Conservation (phyloP, 2,113 vertebrate genomes). For the Phoxinus phoxinus region DNA sequence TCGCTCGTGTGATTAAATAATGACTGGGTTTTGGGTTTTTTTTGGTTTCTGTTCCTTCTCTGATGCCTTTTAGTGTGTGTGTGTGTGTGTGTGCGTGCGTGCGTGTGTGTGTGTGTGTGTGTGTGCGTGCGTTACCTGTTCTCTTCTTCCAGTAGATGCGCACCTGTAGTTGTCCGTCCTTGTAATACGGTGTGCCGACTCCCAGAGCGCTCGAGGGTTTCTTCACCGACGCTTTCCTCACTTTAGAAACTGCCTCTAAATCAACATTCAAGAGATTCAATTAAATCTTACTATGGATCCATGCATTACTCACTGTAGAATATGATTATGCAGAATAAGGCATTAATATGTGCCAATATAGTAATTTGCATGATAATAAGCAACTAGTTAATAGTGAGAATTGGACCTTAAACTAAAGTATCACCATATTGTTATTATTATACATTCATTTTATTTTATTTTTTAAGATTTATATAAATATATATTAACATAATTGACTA, state of each 20-base stretch:
- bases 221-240: slow-evolving; percentile 76
- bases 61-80: slow-evolving; percentile 74
- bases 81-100: neutral
- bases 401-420: too few species aligned
- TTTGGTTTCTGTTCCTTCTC: slow-evolving; percentile 39
- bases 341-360: too few species aligned
- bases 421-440: too few species aligned
- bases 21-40: neutral
- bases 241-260: slow-evolving; percentile 66
- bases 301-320: too few species aligned
- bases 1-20: neutral
- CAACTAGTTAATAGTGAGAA: too few species aligned
- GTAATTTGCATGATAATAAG: too few species aligned
- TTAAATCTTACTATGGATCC: too few species aligned
- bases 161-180: slow-evolving; percentile 89
- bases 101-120: neutral
- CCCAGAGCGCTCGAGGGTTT: slow-evolving; percentile 82
- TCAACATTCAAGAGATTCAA: too few species aligned
- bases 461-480: too few species aligned
- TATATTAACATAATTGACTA: too few species aligned
- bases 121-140: slow-evolving; percentile 75
- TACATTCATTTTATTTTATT: too few species aligned
- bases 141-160: slow-evolving; percentile 95
- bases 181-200: slow-evolving; percentile 89
- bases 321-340: too few species aligned